phyloP scores from a whole-genome alignment of 2,888 invertebrate species.

The Tinea pellionella region DNA sequence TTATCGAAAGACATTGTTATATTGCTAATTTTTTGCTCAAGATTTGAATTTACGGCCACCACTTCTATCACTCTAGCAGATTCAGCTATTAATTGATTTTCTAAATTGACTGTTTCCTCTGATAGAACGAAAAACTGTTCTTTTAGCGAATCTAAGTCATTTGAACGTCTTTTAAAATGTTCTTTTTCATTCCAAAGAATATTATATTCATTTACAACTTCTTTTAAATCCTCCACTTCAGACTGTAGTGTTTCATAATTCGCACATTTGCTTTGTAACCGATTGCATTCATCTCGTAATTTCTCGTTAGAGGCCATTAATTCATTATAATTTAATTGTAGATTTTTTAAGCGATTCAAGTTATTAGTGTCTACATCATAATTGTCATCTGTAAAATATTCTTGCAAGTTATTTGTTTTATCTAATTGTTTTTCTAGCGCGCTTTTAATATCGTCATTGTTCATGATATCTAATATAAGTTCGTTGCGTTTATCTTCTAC shows the following conservation, averaged over 20 bases:
- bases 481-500: constrained; percentile 47
- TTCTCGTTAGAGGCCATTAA: constrained; percentile 46
- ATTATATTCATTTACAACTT: constrained; percentile 45
- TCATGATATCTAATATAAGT: constrained; percentile 56
- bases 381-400: constrained; percentile 25
- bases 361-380: constrained; percentile 43
- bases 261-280: constrained; percentile 33
- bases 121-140: constrained; percentile 46
- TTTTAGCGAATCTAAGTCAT: constrained; percentile 45
- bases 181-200: constrained; percentile 55
- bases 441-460: constrained; percentile 55
- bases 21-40: constrained; percentile 47
- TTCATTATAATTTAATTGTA: constrained; percentile 51
- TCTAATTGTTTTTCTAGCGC: constrained; percentile 35
- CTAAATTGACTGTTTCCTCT: constrained; percentile 49
- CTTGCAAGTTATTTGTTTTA: constrained; percentile 26
- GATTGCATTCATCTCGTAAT: constrained; percentile 45
- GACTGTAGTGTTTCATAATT: constrained; percentile 44
- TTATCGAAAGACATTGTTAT: constrained; percentile 41
- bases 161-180: constrained; percentile 45
- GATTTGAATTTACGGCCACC: constrained; percentile 36
- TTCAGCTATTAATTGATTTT: constrained; percentile 49
- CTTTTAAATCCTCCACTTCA: constrained; percentile 37
- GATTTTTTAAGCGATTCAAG: constrained; percentile 41
- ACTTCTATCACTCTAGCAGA: constrained; percentile 39